A percentile compares a stretch with the other conserved stretches of the same genome.
Conservation (phyloP, 2,797 vertebrate genomes). For the Helostoma temminkii region DNA sequence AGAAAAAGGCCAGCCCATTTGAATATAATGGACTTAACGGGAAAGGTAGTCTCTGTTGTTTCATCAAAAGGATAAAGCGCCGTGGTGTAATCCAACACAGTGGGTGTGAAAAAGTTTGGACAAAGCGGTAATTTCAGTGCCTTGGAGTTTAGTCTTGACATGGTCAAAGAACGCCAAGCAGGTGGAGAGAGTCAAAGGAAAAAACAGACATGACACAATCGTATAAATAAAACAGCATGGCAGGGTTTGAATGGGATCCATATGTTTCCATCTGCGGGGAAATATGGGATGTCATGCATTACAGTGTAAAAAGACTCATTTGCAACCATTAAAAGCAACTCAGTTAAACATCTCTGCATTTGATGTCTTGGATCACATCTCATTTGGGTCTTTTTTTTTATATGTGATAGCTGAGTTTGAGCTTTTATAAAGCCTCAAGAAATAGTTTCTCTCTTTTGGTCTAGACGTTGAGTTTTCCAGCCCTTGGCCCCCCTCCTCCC, state of each 20-base stretch:
- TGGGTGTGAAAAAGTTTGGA: conserved; percentile 68
- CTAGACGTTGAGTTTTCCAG: conserved; percentile 79
- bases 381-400: conserved; percentile 56
- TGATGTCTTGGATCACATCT: conserved; percentile 73
- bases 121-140: conserved; percentile 45
- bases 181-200: conserved; percentile 54
- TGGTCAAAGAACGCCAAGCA: conserved; percentile 59
- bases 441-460: conserved; percentile 68
- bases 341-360: conserved; percentile 52
- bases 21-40: conserved; percentile 83
- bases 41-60: conserved; percentile 72
- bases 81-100: conserved; percentile 57
- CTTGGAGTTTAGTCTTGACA: conserved; percentile 34
- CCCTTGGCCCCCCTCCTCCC: conserved; percentile 14
- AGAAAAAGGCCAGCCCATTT: conserved; percentile 60
- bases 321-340: conserved; percentile 66
- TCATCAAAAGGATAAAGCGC: conserved; percentile 56
- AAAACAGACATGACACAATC: conserved; percentile 77
- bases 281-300: conserved; percentile 80
- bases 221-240: conserved; percentile 65
- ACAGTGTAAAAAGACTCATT: conserved; percentile 77
- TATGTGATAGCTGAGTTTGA: conserved; percentile 53
- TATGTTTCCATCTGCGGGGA: conserved; percentile 71
- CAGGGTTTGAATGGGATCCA: conserved; percentile 71
- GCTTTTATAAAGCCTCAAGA: conserved; percentile 74